phyloP scores from a whole-genome alignment of 2,113 vertebrate genomes.

The Pterophyllum scalare region DNA sequence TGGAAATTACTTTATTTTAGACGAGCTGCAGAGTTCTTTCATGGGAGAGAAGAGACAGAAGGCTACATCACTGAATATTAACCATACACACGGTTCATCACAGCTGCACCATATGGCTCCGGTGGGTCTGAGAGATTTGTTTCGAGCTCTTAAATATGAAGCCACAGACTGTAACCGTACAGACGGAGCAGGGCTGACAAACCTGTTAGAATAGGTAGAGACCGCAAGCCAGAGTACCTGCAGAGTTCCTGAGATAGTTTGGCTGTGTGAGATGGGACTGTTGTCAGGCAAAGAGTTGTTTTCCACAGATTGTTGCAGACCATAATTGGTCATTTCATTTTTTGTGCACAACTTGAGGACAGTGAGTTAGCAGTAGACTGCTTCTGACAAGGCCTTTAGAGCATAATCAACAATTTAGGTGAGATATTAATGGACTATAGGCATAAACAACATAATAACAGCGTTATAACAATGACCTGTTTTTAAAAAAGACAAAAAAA shows the following conservation, averaged over 20 bases:
- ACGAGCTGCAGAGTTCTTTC: constrained; percentile 29
- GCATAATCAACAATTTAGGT: neutral
- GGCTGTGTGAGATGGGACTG: constrained; percentile 5
- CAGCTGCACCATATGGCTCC: constrained; percentile 5
- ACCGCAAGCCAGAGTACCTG: constrained; percentile 17
- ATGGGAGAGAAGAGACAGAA: constrained; percentile 6
- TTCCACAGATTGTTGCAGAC: neutral
- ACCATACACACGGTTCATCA: neutral
- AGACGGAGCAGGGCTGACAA: constrained; percentile 1
- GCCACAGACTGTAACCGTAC: neutral
- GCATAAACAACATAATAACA: neutral
- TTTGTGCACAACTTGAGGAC: neutral
- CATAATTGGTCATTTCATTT: neutral
- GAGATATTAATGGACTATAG: neutral
- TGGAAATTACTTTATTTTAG: constrained; percentile 63
- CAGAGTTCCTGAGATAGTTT: constrained; percentile 59
- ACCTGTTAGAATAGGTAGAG: neutral
- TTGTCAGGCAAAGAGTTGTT: neutral
- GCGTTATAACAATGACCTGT: neutral
- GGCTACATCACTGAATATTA: constrained; percentile 4
- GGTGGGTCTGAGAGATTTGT: neutral
- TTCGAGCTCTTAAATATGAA: neutral
- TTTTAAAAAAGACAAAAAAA: neutral
- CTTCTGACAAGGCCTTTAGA: neutral
- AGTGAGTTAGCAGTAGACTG: neutral